Conservation (phyloP, 2,113 vertebrate genomes). For the Sceloporus undulatus region DNA sequence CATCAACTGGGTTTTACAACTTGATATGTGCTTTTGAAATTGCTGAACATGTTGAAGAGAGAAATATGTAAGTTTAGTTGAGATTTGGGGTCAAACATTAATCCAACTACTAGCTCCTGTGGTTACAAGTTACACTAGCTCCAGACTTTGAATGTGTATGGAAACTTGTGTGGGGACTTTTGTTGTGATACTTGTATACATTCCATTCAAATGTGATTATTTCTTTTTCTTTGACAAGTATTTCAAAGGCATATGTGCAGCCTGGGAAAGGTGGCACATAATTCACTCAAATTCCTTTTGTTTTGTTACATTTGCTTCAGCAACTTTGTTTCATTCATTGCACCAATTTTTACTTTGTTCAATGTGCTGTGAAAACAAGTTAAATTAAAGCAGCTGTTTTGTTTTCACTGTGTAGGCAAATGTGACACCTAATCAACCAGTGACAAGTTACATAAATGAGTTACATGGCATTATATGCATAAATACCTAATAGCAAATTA, state of each 20-base stretch:
- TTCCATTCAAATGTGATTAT: background rate
- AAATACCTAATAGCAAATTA: slow-evolving; percentile 40
- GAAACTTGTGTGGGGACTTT: background rate
- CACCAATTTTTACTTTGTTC: slow-evolving; percentile 31
- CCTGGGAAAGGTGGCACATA: slow-evolving; percentile 9
- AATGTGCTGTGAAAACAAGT: slow-evolving; percentile 42
- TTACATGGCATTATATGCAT: slow-evolving; percentile 30
- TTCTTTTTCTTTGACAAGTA: slow-evolving; percentile 15
- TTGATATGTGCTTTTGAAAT: no score
- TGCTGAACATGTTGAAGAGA: no score
- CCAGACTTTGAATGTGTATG: background rate
- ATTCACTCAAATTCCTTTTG: slow-evolving; percentile 11
- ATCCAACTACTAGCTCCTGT: background rate
- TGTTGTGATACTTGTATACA: no score
- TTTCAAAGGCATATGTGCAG: background rate
- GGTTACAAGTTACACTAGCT: background rate
- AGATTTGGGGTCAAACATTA: no score
- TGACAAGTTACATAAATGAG: slow-evolving; percentile 26
- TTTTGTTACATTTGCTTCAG: slow-evolving; percentile 15
- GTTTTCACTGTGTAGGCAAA: slow-evolving; percentile 42
- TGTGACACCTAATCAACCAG: slow-evolving; percentile 44
- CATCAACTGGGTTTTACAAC: no score
- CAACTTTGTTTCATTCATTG: slow-evolving; percentile 25
- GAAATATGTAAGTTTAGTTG: no score
- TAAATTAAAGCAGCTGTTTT: slow-evolving; percentile 47